Evolutionary conservation across 2,797 vertebrate species (phyloP), one percentile per base, ranked within the genome.

Genomic region (Notamacropus eugenii): DNA sequence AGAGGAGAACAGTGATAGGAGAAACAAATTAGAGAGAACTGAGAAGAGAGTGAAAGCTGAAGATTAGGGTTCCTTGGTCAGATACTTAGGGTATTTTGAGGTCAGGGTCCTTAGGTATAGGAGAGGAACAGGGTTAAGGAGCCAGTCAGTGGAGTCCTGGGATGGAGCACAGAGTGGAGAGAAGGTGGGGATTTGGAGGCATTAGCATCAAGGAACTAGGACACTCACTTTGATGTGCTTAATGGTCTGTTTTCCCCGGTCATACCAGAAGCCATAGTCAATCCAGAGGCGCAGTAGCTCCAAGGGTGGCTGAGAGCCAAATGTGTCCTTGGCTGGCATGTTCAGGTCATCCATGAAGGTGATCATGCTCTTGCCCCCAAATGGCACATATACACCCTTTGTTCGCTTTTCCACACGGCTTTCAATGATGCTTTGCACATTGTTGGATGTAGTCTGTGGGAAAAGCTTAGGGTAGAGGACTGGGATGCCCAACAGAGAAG

Each of bases 261-360:
- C 99, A 0, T 99, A 99, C 99, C 99, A 99, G 98, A 99, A 99
- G 96, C 99, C 99, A 2, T 99, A 99, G 98, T 99, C 99, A 1
- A 99, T 98, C 99, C 99, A 99, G 91, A 99, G 99, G 9, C 99
- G 99, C 10, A 99, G 98, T 57, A 99, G 99, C 97, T 99, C 99
- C 98, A 99, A 98, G 0, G 99, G 99, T 0, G 99, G 99, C 98
- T 99, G 99, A 16, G 99, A 99, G 95, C 99, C 99, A 91, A 99
- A 99, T 5, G 92, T 94, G 95, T 99, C 99, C 56, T 98, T 98
- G 4, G 99, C 99, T 0, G 99, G 99, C 99, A 99, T 99, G 97
- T 99, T 99, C 46, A 99, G 98, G 98, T 99, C 99, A 5, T 99
- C 99, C 98, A 99, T 98, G 96, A 99, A 99, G 93, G 99, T 99